A percentile compares a stretch with the other conserved stretches of the same genome.
Evolutionary conservation across 2,113 vertebrate species (phyloP).

Genomic region (Acanthisitta chloris): DNA sequence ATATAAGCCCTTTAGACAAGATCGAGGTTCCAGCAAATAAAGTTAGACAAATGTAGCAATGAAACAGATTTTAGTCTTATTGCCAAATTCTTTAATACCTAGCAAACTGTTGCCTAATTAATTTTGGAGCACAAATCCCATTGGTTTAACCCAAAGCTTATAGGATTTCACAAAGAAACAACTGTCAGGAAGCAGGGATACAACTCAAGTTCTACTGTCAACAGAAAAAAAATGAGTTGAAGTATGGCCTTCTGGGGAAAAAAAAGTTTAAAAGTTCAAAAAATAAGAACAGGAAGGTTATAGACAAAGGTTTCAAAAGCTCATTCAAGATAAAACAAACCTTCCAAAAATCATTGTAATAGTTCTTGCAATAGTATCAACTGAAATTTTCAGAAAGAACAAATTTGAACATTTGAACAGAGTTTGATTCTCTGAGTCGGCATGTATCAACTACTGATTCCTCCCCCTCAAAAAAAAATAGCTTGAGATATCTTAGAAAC

Average conservation of each 20-base stretch:
- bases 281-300: not conserved
- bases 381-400: not conserved
- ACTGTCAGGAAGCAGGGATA: not conserved
- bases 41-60: not conserved
- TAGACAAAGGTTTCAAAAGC: not conserved
- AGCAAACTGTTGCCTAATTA: not conserved
- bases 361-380: not conserved
- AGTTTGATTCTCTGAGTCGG: not conserved
- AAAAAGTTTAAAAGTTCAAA: not conserved
- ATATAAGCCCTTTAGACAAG: not conserved
- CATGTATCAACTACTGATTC: not conserved
- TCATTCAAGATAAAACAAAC: not conserved
- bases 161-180: not conserved
- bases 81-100: not conserved
- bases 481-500: not conserved
- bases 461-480: not conserved
- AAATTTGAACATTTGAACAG: not conserved
- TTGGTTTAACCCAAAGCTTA: not conserved
- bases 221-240: not conserved
- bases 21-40: not conserved
- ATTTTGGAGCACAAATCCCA: not conserved
- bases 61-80: not conserved
- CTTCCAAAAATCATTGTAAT: not conserved
- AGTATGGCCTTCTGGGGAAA: fast-evolving
- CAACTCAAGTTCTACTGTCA: not conserved